Conservation (phyloP, 2,888 invertebrate genomes). For the Stenchaetothrips biformis region DNA sequence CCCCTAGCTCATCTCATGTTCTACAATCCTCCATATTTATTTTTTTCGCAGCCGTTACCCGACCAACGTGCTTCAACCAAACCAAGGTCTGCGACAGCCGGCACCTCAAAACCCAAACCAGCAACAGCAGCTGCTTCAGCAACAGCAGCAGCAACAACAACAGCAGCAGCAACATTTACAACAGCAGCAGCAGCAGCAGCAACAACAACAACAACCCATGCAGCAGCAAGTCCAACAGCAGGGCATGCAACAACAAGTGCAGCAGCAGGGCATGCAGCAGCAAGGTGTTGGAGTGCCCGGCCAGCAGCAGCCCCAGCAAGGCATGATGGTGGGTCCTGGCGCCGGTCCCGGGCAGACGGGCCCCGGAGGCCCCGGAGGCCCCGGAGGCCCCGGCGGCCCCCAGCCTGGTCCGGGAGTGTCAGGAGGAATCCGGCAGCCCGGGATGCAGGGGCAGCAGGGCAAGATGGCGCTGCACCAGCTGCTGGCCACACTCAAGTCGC, state of each 20-base stretch:
- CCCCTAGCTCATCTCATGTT: too few relatives aligned
- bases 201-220: conserved; percentile 47
- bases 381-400: not conserved
- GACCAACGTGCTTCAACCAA: not conserved
- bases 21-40: not conserved
- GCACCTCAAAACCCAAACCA: conserved; percentile 39
- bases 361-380: not conserved
- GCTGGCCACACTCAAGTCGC: conserved; percentile 83
- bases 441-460: conserved; percentile 41
- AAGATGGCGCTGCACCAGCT: conserved; percentile 76
- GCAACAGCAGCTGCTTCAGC: conserved; percentile 33
- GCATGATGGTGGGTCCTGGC: conserved; percentile 37
- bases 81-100: conserved; percentile 40
- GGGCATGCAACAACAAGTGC: conserved; percentile 36
- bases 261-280: conserved; percentile 39
- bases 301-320: conserved; percentile 44
- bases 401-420: not conserved
- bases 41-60: not conserved
- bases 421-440: conserved; percentile 36
- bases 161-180: not conserved
- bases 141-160: conserved; percentile 36
- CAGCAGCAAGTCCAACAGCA: conserved; percentile 33
- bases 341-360: conserved; percentile 29
- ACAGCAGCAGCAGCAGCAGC: conserved; percentile 49
- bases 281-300: conserved; percentile 50